These are phyloP conservation scores for Rhamphomyia laevipes DNA, from an alignment of 2,888 invertebrate genomes.

Conservation along the genomic window DNA sequence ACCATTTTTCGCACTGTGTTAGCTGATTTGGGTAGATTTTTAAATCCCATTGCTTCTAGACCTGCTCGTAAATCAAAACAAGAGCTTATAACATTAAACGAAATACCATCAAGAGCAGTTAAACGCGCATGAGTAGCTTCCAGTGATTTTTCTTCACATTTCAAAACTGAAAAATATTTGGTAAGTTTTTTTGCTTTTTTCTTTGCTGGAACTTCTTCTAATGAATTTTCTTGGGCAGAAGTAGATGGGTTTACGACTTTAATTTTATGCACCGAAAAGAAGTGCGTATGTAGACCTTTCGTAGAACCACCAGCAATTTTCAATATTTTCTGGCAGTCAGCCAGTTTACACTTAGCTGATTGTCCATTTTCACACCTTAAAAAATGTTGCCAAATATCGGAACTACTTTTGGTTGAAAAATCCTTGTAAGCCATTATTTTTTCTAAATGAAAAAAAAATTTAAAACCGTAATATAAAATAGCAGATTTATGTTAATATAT, in stretches of 20 bases:
- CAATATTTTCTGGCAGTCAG: not conserved
- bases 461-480: no score
- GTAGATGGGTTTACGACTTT: not conserved
- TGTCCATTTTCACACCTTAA: no score
- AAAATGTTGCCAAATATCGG: not conserved
- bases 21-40: not conserved
- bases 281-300: not conserved
- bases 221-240: not conserved
- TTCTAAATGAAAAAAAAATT: no score
- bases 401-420: not conserved
- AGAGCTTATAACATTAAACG: conserved; percentile 2
- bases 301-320: not conserved
- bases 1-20: not conserved
- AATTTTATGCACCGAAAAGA: no score
- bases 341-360: not conserved
- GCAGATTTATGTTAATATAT: no score
- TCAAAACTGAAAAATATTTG: conserved; percentile 1
- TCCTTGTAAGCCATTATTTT: not conserved
- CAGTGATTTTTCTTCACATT: not conserved
- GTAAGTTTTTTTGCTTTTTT: not conserved
- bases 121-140: not conserved
- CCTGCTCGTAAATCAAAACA: conserved; percentile 1
- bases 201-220: not conserved
- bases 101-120: conserved; percentile 1
- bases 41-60: not conserved